Evolutionary conservation across 2,888 invertebrate species (phyloP).

Genomic region (Seira ritae): DNA sequence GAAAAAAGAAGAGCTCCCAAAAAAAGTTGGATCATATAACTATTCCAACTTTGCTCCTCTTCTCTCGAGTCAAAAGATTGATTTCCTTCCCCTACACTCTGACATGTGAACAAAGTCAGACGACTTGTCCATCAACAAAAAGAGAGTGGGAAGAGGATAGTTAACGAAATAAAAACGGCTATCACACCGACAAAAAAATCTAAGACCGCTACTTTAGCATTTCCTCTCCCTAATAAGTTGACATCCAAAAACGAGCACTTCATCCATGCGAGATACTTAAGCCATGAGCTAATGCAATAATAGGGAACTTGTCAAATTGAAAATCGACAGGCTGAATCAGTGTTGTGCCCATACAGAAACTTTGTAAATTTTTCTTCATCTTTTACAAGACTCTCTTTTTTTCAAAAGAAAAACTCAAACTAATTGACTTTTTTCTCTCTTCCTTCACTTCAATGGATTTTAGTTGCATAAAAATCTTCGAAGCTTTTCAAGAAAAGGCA

Average conservation of each 20-base stretch:
- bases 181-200: conserved; percentile 30
- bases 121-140: conserved; percentile 67
- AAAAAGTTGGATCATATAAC: background rate
- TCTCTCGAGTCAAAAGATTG: conserved; percentile 49
- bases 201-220: conserved; percentile 41
- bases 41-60: background rate
- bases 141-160: conserved; percentile 50
- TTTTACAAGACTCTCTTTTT: no score
- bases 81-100: conserved; percentile 54
- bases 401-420: no score
- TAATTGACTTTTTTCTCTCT: no score
- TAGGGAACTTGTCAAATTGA: conserved; percentile 32
- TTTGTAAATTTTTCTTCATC: no score
- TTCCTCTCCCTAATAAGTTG: conserved; percentile 30
- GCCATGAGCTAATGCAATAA: conserved; percentile 32
- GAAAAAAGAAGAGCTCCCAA: conserved; percentile 17
- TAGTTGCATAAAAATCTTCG: background rate
- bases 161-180: conserved; percentile 54
- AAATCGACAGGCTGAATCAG: conserved; percentile 33
- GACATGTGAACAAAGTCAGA: conserved; percentile 64
- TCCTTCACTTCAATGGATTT: background rate
- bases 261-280: background rate
- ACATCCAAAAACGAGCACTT: background rate
- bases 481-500: background rate
- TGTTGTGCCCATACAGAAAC: background rate